Evolutionary conservation across 2,797 vertebrate genomes (phyloP).

Genomic region (Sphenopsis melanotis): DNA sequence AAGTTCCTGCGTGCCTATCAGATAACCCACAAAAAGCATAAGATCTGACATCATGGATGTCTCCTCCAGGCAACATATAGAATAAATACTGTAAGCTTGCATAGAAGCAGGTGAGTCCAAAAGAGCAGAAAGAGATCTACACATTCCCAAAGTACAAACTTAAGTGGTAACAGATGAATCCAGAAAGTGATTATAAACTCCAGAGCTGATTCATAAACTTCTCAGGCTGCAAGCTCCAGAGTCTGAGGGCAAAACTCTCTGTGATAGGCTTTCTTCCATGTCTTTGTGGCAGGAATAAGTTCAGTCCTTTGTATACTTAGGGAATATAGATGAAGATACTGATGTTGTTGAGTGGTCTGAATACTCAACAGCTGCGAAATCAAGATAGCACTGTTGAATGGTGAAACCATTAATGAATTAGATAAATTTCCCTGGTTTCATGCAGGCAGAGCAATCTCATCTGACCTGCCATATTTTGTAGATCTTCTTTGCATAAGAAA

Average conservation of each 20-base stretch:
- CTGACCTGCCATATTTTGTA: not conserved
- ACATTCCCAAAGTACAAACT: not conserved
- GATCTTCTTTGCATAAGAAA: not conserved
- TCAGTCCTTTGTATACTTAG: not conserved
- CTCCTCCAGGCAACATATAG: not conserved
- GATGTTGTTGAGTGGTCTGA: not conserved
- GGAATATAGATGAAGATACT: not conserved
- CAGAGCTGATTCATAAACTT: not conserved
- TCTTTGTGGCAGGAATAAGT: not conserved
- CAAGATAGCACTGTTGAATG: not conserved
- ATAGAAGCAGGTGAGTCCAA: constrained; percentile 5
- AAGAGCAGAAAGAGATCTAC: not conserved
- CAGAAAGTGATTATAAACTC: not conserved
- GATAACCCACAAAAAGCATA: not conserved
- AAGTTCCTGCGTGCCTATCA: not conserved
- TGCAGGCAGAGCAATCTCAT: not conserved
- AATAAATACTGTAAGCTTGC: not conserved
- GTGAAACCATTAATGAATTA: not conserved
- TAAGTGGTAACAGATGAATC: constrained; percentile 5
- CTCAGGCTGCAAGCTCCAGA: not conserved
- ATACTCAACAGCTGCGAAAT: not conserved
- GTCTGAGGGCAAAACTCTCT: not conserved
- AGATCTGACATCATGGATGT: not conserved
- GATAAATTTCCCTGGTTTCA: not conserved
- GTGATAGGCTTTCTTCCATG: not conserved